Percentiles rank a stretch among this genome's conserved stretches.
These are phyloP conservation scores for Scylla paramamosain DNA, from an alignment of 1,140 invertebrate genomes.

Conservation along the genomic window DNA sequence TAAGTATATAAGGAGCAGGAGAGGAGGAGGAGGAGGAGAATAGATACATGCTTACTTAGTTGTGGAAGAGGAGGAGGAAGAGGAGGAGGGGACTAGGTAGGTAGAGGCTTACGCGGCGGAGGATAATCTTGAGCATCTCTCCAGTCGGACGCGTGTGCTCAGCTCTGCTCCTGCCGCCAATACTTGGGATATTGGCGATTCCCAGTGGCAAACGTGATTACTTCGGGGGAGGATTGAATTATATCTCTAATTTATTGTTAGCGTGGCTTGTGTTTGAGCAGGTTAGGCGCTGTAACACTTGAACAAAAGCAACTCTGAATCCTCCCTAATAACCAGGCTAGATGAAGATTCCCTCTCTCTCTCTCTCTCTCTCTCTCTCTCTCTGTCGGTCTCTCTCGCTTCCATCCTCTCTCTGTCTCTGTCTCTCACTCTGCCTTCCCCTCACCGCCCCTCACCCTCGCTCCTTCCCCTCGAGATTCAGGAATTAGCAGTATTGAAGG, in stretches of 20 bases:
- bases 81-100: not conserved
- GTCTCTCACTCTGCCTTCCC: not conserved
- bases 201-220: slow-evolving; percentile 69
- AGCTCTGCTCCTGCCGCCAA: not conserved
- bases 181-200: slow-evolving; percentile 69
- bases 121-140: slow-evolving; percentile 8
- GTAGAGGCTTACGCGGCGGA: not conserved
- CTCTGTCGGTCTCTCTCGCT: slow-evolving; percentile 12
- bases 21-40: not conserved
- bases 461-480: slow-evolving; percentile 26
- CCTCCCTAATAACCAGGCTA: slow-evolving; percentile 61
- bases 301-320: slow-evolving; percentile 70
- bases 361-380: slow-evolving; percentile 31
- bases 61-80: not conserved
- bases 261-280: slow-evolving; percentile 64
- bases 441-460: not conserved
- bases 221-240: slow-evolving; percentile 67
- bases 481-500: slow-evolving; percentile 39
- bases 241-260: slow-evolving; percentile 71
- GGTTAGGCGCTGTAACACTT: slow-evolving; percentile 59
- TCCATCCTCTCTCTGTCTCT: not conserved
- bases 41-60: too few species aligned
- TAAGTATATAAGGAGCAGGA: not conserved
- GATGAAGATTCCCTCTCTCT: slow-evolving; percentile 17
- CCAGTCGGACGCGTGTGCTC: not conserved